Percentiles rank a stretch among this genome's conserved stretches.
Conservation (phyloP, 2,888 invertebrate genomes). For the Hypselothyrea guttata region DNA sequence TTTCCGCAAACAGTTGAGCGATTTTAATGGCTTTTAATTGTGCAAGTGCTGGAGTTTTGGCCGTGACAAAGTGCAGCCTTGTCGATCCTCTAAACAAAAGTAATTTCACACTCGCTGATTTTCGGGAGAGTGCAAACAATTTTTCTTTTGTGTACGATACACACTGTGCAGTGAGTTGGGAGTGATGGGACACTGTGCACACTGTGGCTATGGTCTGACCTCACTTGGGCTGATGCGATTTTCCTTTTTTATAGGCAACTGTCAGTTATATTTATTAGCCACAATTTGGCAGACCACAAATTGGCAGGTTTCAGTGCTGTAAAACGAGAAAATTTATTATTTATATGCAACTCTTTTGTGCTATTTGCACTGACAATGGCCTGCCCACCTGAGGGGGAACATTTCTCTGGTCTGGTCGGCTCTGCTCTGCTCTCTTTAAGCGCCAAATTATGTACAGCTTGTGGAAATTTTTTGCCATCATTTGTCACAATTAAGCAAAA, state of each 20-base stretch:
- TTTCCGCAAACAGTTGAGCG: conserved; percentile 62
- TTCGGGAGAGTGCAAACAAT: conserved; percentile 63
- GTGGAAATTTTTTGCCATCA: conserved; percentile 53
- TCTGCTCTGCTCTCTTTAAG: conserved; percentile 39
- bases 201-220: conserved; percentile 30
- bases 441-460: conserved; percentile 63
- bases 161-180: too few species aligned
- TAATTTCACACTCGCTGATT: conserved; percentile 79
- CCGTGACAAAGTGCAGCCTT: conserved; percentile 8
- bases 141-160: conserved; percentile 50
- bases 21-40: conserved; percentile 78
- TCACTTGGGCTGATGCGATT: conserved; percentile 5
- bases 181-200: neutral
- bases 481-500: conserved; percentile 76
- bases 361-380: conserved; percentile 69
- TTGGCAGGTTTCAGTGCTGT: conserved; percentile 65
- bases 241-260: conserved; percentile 34
- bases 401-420: conserved; percentile 12
- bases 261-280: conserved; percentile 73
- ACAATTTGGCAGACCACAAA: conserved; percentile 74
- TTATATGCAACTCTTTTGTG: conserved; percentile 74
- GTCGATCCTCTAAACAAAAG: conserved; percentile 62
- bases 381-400: conserved; percentile 4
- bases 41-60: conserved; percentile 19
- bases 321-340: conserved; percentile 72